phyloP scores from a whole-genome alignment of 2,888 invertebrate species.

The Resseliella maxima region DNA sequence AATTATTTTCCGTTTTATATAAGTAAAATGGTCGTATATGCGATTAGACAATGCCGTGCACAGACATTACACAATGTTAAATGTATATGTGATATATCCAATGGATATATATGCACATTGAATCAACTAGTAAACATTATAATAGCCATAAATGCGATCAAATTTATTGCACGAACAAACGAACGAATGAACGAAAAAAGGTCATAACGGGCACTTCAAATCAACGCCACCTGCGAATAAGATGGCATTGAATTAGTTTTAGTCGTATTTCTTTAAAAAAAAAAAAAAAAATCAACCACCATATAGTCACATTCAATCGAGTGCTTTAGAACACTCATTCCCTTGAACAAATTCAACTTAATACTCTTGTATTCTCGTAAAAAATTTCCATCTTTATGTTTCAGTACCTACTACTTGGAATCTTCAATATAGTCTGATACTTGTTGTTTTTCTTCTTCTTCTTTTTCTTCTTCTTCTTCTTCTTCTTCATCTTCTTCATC shows the following conservation, averaged over 20 bases:
- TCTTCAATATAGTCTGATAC: background rate
- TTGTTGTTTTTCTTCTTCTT: too few species aligned
- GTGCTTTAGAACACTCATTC: too few species aligned
- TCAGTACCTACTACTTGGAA: background rate
- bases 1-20: background rate
- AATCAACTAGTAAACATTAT: slow-evolving; percentile 15
- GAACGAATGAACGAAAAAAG: background rate
- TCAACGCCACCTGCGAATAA: background rate
- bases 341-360: too few species aligned
- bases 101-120: background rate
- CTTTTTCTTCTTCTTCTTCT: too few species aligned
- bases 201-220: background rate
- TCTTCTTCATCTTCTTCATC: too few species aligned
- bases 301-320: background rate
- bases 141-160: slow-evolving; percentile 25
- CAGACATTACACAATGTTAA: background rate
- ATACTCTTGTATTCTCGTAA: too few species aligned
- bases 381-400: background rate
- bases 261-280: background rate
- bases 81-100: background rate
- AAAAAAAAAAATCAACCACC: background rate
- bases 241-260: background rate
- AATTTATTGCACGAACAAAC: background rate
- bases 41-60: background rate
- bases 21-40: background rate